Evolutionary conservation across 1,140 invertebrate genomes (phyloP), one percentile per base, ranked within the genome.

Genomic region (Diuraphis noxia): DNA sequence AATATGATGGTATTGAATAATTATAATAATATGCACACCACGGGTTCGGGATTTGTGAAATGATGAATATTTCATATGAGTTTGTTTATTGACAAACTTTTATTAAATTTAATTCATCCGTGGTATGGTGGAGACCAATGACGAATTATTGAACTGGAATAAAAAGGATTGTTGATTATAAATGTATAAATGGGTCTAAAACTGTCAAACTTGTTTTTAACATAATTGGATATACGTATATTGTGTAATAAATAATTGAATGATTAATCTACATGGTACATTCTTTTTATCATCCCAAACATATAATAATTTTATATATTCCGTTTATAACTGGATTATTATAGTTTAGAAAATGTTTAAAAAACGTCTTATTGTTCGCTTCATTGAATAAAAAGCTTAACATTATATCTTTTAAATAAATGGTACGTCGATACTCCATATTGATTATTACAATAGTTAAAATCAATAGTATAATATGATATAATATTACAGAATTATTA

Each of bases 161-260:
- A 72, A 72, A 72, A 72, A n/a, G 56, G 56, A 72, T 72, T 72
- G n/a, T 72, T 17, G 13, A n/a, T 72, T 72, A 17, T 56, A 56
- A 56, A 56, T 56, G 8, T 49, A 49, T 49, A 21, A 49, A 49
- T 49, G 46, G n/a, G 13, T n/a, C 10, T n/a, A n/a, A 72, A 72
- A 72, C 56, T 72, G 56, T 72, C 56, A 72, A 72, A 72, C 56
- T n/a, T 72, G n/a, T 72, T 72, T 72, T 72, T 17, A 72, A 72
- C 30, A 72, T 72, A 72, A 72, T 72, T 72, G 56, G 30, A 72
- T 72, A 72, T 49, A 49, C 13, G n/a, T n/a, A n/a, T 56, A 25
- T 72, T 72, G 56, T n/a, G 30, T 1, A n/a, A 13, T n/a, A n/a
- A 72, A 17, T 72, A 72, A 72, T 72, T 72, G 56, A n/a, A 72